A percentile compares a stretch with the other conserved stretches of the same genome.
phyloP scores from a whole-genome alignment of 2,113 vertebrate species.

The Syrrhaptes paradoxus region DNA sequence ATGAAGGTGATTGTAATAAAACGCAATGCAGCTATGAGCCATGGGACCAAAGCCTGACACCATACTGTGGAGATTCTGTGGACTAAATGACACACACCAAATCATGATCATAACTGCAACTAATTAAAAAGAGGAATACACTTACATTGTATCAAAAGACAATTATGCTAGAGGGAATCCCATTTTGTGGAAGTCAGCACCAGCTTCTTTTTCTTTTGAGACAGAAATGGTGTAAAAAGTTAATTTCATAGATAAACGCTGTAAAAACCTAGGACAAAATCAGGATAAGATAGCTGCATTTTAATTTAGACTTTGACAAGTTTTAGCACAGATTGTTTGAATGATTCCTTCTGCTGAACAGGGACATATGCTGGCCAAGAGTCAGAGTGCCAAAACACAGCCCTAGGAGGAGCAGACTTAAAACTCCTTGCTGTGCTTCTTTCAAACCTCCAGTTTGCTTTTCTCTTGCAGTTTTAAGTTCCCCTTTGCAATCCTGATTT shows the following conservation, averaged over 20 bases:
- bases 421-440: not conserved
- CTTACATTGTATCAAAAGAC: not conserved
- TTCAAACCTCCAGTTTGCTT: not conserved
- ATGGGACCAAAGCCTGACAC: not conserved
- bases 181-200: not conserved
- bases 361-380: constrained; percentile 44
- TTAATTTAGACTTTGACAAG: constrained; percentile 29
- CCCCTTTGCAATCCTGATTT: not conserved
- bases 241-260: not conserved
- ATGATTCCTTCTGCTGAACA: constrained; percentile 36
- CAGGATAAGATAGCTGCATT: not conserved
- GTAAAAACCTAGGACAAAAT: not conserved
- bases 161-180: not conserved
- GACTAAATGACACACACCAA: not conserved
- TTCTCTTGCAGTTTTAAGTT: not conserved
- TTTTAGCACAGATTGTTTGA: constrained; percentile 24
- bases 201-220: not conserved
- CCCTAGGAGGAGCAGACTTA: not conserved
- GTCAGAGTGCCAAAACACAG: constrained; percentile 34
- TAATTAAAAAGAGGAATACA: not conserved
- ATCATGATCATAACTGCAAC: not conserved
- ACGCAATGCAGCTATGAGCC: not conserved
- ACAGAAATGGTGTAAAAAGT: not conserved
- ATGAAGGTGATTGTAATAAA: constrained; percentile 9
- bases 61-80: not conserved